Conservation (phyloP, 2,113 vertebrate species). For the Pelecanoides urinatrix region DNA sequence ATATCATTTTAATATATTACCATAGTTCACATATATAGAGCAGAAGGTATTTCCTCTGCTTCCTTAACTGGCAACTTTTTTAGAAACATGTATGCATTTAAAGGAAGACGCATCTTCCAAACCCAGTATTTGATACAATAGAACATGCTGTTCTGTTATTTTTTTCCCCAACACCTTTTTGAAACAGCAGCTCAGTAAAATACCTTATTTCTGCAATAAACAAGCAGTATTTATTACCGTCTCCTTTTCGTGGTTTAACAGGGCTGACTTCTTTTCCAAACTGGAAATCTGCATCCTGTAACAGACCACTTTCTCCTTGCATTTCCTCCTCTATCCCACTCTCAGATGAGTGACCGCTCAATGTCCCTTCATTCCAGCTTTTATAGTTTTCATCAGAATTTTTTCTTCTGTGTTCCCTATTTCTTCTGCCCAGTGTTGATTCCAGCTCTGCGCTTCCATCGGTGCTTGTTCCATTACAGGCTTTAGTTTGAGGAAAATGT, state of each 20-base stretch:
- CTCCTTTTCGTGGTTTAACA: slow-evolving; percentile 54
- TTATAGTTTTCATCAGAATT: slow-evolving; percentile 62
- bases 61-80: neutral
- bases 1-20: neutral
- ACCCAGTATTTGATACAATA: neutral
- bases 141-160: neutral
- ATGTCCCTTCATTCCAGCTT: slow-evolving; percentile 59
- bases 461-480: slow-evolving; percentile 65
- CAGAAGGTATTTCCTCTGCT: neutral
- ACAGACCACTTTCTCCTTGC: slow-evolving; percentile 40
- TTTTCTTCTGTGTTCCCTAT: slow-evolving; percentile 34
- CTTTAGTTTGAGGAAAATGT: slow-evolving; percentile 64
- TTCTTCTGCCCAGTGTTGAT: neutral
- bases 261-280: slow-evolving; percentile 47
- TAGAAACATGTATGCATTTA: neutral
- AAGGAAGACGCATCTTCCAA: neutral
- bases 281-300: slow-evolving; percentile 53
- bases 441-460: slow-evolving; percentile 60
- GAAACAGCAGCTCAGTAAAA: neutral
- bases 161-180: neutral
- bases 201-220: neutral
- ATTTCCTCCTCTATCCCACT: slow-evolving; percentile 70
- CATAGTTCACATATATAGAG: neutral
- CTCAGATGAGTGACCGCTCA: slow-evolving; percentile 67
- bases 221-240: slow-evolving; percentile 60